A percentile compares a stretch with the other conserved stretches of the same genome.
These are phyloP conservation scores for Empidonax traillii DNA, from an alignment of 2,113 vertebrate species.

Conservation along the genomic window DNA sequence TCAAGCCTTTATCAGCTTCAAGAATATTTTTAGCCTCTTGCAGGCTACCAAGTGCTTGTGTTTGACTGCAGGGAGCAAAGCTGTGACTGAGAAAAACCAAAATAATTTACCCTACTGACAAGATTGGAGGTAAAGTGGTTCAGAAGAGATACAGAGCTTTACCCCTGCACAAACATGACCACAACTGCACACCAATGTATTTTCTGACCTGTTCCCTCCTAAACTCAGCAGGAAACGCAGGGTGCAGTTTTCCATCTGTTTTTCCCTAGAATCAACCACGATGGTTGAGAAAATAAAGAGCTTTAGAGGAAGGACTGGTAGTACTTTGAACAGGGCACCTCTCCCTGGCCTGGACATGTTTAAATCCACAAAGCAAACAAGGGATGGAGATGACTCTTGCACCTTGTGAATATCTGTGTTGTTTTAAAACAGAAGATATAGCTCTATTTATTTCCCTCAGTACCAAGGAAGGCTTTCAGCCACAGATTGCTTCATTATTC, in stretches of 20 bases:
- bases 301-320: background rate
- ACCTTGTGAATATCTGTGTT: background rate
- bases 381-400: background rate
- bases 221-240: background rate
- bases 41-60: background rate
- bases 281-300: background rate
- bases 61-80: background rate
- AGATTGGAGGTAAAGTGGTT: accelerated
- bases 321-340: background rate
- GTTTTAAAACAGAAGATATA: background rate
- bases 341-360: accelerated
- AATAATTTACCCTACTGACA: background rate
- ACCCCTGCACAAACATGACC: background rate
- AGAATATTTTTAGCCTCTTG: background rate
- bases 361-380: accelerated
- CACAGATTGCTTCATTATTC: background rate
- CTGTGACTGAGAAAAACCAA: background rate
- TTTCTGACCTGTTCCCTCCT: background rate
- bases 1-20: background rate
- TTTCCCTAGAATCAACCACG: background rate
- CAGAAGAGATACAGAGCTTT: background rate
- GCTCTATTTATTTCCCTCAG: background rate
- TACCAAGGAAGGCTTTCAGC: background rate
- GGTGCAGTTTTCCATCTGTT: background rate
- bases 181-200: background rate